Evolutionary conservation across 2,888 invertebrate genomes (phyloP).

Genomic region (Ectemnius lituratus): DNA sequence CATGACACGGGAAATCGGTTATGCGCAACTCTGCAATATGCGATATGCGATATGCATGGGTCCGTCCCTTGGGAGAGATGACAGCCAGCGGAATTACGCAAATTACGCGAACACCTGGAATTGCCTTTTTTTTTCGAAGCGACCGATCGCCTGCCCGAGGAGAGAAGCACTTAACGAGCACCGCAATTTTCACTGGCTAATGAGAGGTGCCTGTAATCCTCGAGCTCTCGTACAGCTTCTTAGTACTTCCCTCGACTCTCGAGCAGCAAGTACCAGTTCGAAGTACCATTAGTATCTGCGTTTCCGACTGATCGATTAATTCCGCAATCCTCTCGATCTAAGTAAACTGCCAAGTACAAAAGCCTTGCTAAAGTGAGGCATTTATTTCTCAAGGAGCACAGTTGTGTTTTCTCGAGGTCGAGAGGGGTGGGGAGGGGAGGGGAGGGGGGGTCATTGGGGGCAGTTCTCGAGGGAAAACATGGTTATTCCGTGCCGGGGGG

Average conservation of each 20-base stretch:
- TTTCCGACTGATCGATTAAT: neutral
- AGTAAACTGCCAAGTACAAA: neutral
- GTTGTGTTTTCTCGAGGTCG: no score
- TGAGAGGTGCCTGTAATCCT: no score
- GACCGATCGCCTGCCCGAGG: constrained; percentile 1
- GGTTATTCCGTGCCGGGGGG: neutral
- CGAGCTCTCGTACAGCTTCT: neutral
- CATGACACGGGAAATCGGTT: neutral
- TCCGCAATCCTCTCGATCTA: neutral
- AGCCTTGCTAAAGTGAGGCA: neutral
- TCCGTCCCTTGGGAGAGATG: neutral
- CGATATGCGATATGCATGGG: no score
- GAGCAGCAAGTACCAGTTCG: no score
- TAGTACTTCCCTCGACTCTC: neutral
- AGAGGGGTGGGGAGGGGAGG: no score
- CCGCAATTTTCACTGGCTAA: neutral
- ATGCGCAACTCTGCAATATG: neutral
- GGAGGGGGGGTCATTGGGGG: neutral
- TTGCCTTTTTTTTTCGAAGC: neutral
- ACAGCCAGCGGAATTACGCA: constrained; percentile 13
- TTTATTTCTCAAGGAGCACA: neutral
- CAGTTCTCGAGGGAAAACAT: neutral
- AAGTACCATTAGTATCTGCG: neutral
- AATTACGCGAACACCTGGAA: neutral
- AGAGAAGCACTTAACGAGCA: neutral